phyloP scores from a whole-genome alignment of 2,888 invertebrate genomes.

The Dimorphilus gyrociliatus region DNA sequence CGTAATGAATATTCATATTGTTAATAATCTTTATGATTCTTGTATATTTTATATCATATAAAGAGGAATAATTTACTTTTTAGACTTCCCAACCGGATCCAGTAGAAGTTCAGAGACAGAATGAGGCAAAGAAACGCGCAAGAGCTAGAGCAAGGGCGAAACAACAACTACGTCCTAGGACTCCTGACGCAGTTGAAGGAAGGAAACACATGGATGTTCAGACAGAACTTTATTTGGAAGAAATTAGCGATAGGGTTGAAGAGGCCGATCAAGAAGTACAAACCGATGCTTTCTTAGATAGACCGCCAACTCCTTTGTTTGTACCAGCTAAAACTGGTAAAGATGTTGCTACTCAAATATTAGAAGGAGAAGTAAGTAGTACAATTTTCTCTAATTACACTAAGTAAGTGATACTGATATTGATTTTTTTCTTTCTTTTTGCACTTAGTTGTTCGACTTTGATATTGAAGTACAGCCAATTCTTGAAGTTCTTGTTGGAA shows the following conservation, averaged over 20 bases:
- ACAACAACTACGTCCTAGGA: slow-evolving; percentile 47
- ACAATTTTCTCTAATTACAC: not conserved
- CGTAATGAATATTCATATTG: not conserved
- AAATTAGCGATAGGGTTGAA: slow-evolving; percentile 44
- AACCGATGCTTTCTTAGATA: slow-evolving; percentile 69
- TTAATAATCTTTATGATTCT: not conserved
- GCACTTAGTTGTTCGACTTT: slow-evolving; percentile 60
- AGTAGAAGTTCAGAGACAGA: slow-evolving; percentile 40
- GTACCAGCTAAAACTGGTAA: slow-evolving; percentile 60
- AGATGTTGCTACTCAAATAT: slow-evolving; percentile 68
- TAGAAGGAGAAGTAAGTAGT: slow-evolving; percentile 58
- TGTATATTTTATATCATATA: not conserved
- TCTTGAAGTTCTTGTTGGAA: slow-evolving; percentile 70
- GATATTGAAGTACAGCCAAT: slow-evolving; percentile 77
- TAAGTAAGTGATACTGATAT: not conserved
- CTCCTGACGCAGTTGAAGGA: slow-evolving; percentile 63
- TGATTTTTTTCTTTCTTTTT: slow-evolving; percentile 4
- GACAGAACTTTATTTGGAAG: slow-evolving; percentile 74
- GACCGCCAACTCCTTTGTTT: slow-evolving; percentile 61
- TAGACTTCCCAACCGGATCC: slow-evolving; percentile 45
- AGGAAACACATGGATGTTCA: slow-evolving; percentile 70
- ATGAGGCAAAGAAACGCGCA: slow-evolving; percentile 54
- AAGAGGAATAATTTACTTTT: slow-evolving; percentile 25
- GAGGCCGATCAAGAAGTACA: slow-evolving; percentile 63
- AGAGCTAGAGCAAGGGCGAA: slow-evolving; percentile 54